These are phyloP conservation scores for roundworm (Caenorhabditis elegans) DNA, from an alignment of 1,140 invertebrate genomes.

Conservation along the genomic window WBcel235 BX284605.5:12185501-12186000, in stretches of 20 bases:
- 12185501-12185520: not conserved
- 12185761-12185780: not conserved
- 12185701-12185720: not conserved
- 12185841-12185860: not conserved
- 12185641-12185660: not conserved
- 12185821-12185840: not conserved
- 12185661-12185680: not conserved
- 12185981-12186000: not conserved
- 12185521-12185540: not conserved
- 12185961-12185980: not conserved
- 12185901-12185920: not conserved
- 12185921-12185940: not conserved
- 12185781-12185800: not conserved
- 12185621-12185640: not conserved
- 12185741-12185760: not conserved
- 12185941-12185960: not conserved
- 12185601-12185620: conserved; percentile 4
- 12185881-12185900: not conserved
- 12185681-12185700: not conserved
- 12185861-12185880: not conserved
- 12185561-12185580: not conserved
- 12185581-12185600: not conserved
- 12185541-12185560: not conserved
- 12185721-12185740: not conserved
- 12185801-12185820: not conserved